These are phyloP conservation scores for Eremophila alpestris DNA, from an alignment of 2,797 vertebrate species.

Conservation along the genomic window DNA sequence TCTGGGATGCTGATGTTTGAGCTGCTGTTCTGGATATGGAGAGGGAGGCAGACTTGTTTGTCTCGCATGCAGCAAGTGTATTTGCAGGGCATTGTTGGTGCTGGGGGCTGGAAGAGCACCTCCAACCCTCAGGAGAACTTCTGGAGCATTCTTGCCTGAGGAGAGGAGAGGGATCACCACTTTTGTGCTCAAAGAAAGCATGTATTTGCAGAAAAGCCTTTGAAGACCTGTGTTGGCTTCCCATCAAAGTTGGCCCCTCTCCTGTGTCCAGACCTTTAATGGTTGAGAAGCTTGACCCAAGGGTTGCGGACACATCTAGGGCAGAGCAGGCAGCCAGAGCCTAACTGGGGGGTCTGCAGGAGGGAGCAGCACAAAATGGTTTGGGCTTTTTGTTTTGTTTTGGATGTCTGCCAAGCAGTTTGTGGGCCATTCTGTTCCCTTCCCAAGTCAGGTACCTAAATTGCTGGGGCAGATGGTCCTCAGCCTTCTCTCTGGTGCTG, in stretches of 20 bases:
- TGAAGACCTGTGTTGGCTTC: conserved; percentile 6
- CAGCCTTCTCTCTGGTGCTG: accelerated
- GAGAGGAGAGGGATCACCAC: not conserved
- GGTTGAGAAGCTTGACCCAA: not conserved
- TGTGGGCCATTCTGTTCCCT: not conserved
- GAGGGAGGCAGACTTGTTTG: not conserved
- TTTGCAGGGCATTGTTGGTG: not conserved
- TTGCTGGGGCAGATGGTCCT: not conserved
- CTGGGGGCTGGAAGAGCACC: not conserved
- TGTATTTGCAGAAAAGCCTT: not conserved
- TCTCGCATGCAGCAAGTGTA: not conserved
- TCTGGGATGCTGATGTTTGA: not conserved
- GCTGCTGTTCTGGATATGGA: not conserved
- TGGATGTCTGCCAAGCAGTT: not conserved
- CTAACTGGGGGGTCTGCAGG: not conserved
- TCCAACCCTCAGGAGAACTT: not conserved
- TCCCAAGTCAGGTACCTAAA: not conserved
- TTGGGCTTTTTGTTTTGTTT: not conserved
- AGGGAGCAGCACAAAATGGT: not conserved
- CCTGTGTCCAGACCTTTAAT: not conserved
- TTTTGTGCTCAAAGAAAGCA: not conserved
- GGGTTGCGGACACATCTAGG: not conserved
- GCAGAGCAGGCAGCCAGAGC: not conserved
- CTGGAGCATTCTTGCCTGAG: accelerated
- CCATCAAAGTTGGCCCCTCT: not conserved